Conservation (phyloP, 2,113 vertebrate species). For the Dipodomys spectabilis region DNA sequence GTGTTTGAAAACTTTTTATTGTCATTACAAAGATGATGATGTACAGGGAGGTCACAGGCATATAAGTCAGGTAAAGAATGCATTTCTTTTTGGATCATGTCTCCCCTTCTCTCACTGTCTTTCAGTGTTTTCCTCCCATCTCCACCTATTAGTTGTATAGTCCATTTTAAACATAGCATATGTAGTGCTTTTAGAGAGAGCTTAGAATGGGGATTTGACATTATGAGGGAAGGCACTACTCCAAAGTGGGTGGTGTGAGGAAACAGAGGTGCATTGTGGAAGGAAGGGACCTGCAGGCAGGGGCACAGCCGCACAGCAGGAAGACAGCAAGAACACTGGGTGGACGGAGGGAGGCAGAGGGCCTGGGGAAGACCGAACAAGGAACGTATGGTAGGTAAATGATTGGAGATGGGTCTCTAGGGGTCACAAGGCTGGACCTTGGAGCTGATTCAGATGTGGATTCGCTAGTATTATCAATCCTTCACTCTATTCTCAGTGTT, state of each 20-base stretch:
- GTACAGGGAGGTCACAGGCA: too few relatives aligned
- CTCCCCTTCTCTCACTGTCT: too few relatives aligned
- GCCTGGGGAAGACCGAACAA: neutral
- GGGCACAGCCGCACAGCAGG: fast-evolving
- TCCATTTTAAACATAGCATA: too few relatives aligned
- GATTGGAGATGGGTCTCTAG: neutral
- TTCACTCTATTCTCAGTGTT: neutral
- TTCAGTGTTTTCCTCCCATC: too few relatives aligned
- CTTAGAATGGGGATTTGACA: neutral
- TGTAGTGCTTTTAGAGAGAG: neutral
- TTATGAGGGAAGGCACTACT: neutral
- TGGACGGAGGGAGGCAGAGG: neutral
- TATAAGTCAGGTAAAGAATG: too few relatives aligned
- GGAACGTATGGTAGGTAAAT: fast-evolving
- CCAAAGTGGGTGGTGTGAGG: neutral
- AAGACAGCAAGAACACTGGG: neutral
- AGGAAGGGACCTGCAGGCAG: neutral
- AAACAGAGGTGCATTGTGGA: neutral
- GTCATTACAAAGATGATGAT: too few relatives aligned
- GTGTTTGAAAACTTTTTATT: too few relatives aligned
- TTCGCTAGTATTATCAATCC: neutral
- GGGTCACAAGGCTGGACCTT: neutral
- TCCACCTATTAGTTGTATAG: too few relatives aligned
- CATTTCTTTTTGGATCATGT: too few relatives aligned
- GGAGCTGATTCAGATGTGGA: neutral